Evolutionary conservation across 2,113 vertebrate species (phyloP).

Genomic region (Callocephalon fimbriatum): DNA sequence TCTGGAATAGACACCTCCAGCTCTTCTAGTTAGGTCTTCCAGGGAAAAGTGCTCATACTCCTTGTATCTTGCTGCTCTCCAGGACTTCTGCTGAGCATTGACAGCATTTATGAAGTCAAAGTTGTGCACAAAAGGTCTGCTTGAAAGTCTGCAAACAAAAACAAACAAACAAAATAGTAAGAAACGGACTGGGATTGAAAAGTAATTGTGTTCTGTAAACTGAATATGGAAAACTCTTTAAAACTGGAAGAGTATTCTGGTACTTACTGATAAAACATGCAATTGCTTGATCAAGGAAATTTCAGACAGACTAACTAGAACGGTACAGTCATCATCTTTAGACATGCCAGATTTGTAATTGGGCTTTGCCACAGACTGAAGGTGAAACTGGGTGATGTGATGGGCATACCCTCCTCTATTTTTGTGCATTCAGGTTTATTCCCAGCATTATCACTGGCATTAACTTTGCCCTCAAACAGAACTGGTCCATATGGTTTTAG

Average conservation of each 20-base stretch:
- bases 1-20: constrained; percentile 81
- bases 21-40: constrained; percentile 81
- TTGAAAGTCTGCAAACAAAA: constrained; percentile 74
- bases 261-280: not conserved
- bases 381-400: not conserved
- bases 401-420: not conserved
- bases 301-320: not conserved
- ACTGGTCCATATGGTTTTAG: not conserved
- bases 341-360: not conserved
- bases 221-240: not conserved
- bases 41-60: constrained; percentile 83
- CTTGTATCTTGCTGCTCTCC: constrained; percentile 85
- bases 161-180: not conserved
- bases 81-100: constrained; percentile 87
- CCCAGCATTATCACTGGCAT: not conserved
- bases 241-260: not conserved
- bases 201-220: not conserved
- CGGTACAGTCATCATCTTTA: not conserved
- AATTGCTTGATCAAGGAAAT: not conserved
- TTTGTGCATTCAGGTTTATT: not conserved
- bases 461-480: not conserved
- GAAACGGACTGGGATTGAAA: not conserved
- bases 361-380: not conserved
- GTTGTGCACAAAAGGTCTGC: constrained; percentile 78
- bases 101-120: constrained; percentile 84